Percentiles rank a stretch among this genome's conserved stretches.
Conservation (phyloP, 2,797 vertebrate genomes). For the Epinephelus awoara region DNA sequence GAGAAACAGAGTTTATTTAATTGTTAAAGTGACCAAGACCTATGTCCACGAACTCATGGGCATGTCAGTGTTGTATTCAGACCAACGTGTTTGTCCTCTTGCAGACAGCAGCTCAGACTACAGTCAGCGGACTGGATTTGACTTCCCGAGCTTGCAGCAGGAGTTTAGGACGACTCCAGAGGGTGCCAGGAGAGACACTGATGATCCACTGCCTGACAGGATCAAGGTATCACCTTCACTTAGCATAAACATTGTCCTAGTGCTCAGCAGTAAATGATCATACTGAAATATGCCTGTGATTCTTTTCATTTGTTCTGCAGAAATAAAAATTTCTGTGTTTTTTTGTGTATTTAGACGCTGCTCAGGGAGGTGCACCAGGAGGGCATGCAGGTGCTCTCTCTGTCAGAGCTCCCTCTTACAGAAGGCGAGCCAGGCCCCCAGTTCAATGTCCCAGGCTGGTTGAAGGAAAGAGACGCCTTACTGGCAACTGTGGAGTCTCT, state of each 20-base stretch:
- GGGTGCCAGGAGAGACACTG: constrained; percentile 87
- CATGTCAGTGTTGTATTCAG: background rate
- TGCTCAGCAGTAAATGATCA: background rate
- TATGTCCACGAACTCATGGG: background rate
- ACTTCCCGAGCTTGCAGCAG: constrained; percentile 83
- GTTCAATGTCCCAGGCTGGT: constrained; percentile 80
- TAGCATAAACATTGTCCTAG: background rate
- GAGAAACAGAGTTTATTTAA: background rate
- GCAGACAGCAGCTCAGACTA: constrained; percentile 95
- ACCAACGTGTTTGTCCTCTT: constrained; percentile 21
- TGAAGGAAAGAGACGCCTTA: constrained; percentile 89
- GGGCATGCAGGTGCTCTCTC: constrained; percentile 95
- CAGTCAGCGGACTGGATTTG: constrained; percentile 89
- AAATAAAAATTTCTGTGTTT: constrained; percentile 21
- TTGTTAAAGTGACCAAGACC: background rate
- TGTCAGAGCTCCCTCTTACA: constrained; percentile 87
- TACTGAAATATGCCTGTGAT: background rate
- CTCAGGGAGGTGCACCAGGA: constrained; percentile 96
- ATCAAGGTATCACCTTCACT: constrained; percentile 89
- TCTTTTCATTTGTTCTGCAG: too few relatives aligned
- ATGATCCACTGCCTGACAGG: constrained; percentile 90
- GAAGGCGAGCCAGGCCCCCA: constrained; percentile 83
- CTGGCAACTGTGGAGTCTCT: constrained; percentile 90
- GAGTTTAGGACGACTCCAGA: constrained; percentile 89
- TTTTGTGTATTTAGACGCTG: constrained; percentile 84